phyloP scores from a whole-genome alignment of 2,113 vertebrate genomes.

The Eurypyga helias region DNA sequence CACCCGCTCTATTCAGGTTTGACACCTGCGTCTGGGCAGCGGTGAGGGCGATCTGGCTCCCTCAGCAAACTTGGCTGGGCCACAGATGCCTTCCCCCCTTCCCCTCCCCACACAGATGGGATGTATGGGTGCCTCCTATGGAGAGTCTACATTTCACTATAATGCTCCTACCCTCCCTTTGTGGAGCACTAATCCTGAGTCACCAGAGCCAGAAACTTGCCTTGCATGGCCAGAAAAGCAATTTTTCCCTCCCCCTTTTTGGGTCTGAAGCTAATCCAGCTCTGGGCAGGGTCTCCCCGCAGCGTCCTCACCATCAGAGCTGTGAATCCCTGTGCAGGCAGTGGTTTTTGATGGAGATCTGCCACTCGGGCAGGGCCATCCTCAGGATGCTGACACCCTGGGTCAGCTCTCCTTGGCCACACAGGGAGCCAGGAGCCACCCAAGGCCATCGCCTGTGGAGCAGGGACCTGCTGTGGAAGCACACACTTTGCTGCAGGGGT shows the following conservation, averaged over 20 bases:
- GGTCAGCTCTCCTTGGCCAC: background rate
- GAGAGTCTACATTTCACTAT: slow-evolving; percentile 46
- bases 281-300: background rate
- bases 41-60: background rate
- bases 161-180: slow-evolving; percentile 42
- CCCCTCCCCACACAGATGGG: background rate
- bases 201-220: slow-evolving; percentile 4
- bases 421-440: background rate
- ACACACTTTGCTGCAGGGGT: accelerated
- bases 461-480: background rate
- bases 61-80: background rate
- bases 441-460: background rate
- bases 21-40: background rate
- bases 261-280: slow-evolving; percentile 48
- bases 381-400: background rate
- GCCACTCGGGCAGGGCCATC: background rate
- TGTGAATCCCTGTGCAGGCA: background rate
- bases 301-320: background rate
- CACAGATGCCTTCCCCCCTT: background rate
- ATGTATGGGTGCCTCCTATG: slow-evolving; percentile 53
- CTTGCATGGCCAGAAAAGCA: background rate
- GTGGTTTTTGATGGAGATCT: background rate
- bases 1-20: background rate
- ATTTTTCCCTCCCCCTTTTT: background rate
- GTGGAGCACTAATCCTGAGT: slow-evolving; percentile 55